These are phyloP conservation scores for Lypha dubia DNA, from an alignment of 2,888 invertebrate species.

Conservation along the genomic window DNA sequence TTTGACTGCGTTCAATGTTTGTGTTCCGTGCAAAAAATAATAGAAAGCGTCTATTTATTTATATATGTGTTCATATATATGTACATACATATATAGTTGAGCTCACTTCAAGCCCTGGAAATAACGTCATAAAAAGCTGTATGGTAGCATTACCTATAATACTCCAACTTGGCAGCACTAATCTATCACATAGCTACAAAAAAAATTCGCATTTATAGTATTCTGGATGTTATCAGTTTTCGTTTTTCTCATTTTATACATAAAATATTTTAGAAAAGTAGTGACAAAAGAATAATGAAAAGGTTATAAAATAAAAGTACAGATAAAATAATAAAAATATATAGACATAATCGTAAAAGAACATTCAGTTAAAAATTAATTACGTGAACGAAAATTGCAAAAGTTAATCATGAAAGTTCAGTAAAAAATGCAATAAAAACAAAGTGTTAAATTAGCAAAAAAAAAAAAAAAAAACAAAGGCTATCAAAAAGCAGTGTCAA, in stretches of 20 bases:
- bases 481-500: conserved; percentile 46
- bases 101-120: no score
- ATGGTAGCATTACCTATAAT: no score
- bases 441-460: conserved; percentile 41
- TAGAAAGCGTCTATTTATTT: no score
- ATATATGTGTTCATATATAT: no score
- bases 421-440: conserved; percentile 43
- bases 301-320: conserved; percentile 8
- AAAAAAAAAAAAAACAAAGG: conserved; percentile 56
- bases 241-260: conserved; percentile 45
- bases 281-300: conserved; percentile 52
- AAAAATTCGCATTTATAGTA: conserved; percentile 50
- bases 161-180: conserved; percentile 57
- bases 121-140: no score
- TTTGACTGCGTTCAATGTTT: no score
- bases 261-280: no score
- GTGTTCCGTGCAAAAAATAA: no score
- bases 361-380: conserved; percentile 17
- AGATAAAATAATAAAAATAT: conserved; percentile 16
- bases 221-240: conserved; percentile 58
- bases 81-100: no score
- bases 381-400: conserved; percentile 57
- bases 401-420: conserved; percentile 23
- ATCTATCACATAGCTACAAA: no score
- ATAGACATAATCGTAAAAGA: conserved; percentile 27